phyloP scores from a whole-genome alignment of 2,888 invertebrate genomes.

The Drepanosiphum platanoidis region DNA sequence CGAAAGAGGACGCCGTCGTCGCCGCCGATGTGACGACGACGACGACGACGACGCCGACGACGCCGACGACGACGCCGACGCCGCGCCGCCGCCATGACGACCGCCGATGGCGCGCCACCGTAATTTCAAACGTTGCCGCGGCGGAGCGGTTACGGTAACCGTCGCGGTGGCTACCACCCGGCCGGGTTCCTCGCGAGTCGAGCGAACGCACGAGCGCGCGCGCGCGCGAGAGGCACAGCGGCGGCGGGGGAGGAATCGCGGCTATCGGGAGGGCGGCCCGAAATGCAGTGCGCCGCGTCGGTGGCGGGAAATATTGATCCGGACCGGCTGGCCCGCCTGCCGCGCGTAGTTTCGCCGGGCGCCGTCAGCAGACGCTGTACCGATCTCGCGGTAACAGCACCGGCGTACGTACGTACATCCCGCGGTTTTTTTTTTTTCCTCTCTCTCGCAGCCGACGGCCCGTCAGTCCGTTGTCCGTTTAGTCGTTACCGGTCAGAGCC shows the following conservation, averaged over 20 bases:
- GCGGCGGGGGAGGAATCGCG: not conserved
- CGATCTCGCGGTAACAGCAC: conserved; percentile 52
- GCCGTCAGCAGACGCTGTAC: conserved; percentile 54
- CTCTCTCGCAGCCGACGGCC: not conserved
- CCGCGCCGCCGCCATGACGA: conserved; percentile 36
- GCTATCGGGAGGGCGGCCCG: not conserved
- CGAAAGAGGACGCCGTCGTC: too few species aligned
- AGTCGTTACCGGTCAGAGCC: too few species aligned
- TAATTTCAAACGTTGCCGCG: not conserved
- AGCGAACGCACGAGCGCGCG: too few species aligned
- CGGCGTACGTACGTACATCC: conserved; percentile 28
- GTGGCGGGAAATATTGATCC: conserved; percentile 60
- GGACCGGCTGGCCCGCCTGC: conserved; percentile 54
- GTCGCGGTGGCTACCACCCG: conserved; percentile 3
- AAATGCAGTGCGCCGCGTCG: conserved; percentile 37
- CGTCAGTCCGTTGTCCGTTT: conserved; percentile 38
- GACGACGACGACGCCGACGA: not conserved
- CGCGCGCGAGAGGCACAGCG: not conserved
- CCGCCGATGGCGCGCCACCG: not conserved
- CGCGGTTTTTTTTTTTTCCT: conserved; percentile 43
- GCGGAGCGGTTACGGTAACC: not conserved
- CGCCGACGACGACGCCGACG: too few species aligned
- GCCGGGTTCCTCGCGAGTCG: too few species aligned
- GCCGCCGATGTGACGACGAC: too few species aligned
- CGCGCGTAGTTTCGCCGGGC: conserved; percentile 34